Evolutionary conservation across 1,140 invertebrate genomes (phyloP), one percentile per base, ranked within the genome.

Genomic region (Forficula auricularia): DNA sequence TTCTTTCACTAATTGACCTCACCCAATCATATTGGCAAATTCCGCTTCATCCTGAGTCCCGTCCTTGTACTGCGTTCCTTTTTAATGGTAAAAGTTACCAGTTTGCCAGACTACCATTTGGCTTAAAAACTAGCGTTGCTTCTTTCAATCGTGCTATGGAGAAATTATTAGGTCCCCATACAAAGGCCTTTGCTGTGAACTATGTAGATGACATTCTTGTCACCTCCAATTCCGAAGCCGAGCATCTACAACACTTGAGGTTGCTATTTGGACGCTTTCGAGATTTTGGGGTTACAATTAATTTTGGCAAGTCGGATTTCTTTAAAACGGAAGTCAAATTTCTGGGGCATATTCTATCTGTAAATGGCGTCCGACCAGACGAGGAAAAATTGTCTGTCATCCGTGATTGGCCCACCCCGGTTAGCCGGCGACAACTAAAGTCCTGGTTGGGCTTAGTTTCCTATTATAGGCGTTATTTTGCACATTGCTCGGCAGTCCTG

Each of bases 361-460:
- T 31, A 9, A 30, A 52, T 22, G 58, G 53, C 4, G 39, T 54
- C 10, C 44, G 39, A 36, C 52, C 52, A 9, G 48, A 57, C 40
- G 52, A 52, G 42, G n/a, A 52, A 14, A 57, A 61, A 50, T 42
- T 58, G 4, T 12, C 42, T 37, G 46, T 46, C 2, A 48, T 58
- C 7, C 8, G 48, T n/a, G 38, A 50, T 6, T 57, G 51, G 45
- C 52, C 49, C 3, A 19, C 2, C n/a, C 60, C 60, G 0, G 49
- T 35, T 8, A 60, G 51, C 27, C 45, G 52, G 6, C 57, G 54
- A 40, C 50, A 62, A 38, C 39, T 63, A 6, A 52, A 55, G 47
- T 49, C 56, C 19, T 67, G 65, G 47, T 45, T 69, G 20, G 63
- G 60, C 2, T 38, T 63, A 2, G 45, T 59, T 2, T 61, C 62